A percentile compares a stretch with the other conserved stretches of the same genome.
Conservation (phyloP, 2,888 invertebrate species). For the Pterostichus niger region DNA sequence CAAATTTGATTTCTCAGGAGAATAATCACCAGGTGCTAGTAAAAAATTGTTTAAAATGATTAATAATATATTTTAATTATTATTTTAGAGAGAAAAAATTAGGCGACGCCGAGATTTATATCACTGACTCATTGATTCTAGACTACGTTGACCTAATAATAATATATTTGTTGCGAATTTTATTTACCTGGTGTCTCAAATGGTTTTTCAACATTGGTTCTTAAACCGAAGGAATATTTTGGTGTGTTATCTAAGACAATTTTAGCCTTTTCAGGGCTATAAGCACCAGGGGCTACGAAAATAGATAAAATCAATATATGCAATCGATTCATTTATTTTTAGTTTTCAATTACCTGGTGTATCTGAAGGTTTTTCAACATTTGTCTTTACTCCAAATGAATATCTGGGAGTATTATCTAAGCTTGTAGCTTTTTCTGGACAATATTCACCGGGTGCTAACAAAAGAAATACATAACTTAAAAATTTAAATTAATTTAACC, state of each 20-base stretch:
- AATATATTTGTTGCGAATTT: too few species aligned
- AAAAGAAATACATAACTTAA: neutral
- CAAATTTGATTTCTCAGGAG: slow-evolving; percentile 83
- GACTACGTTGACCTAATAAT: too few species aligned
- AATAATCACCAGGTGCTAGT: slow-evolving; percentile 91
- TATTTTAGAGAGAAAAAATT: too few species aligned
- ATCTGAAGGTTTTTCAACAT: slow-evolving; percentile 80
- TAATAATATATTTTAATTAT: too few species aligned
- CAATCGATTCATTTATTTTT: slow-evolving; percentile 43
- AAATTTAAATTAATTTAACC: slow-evolving; percentile 14
- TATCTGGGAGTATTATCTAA: slow-evolving; percentile 82
- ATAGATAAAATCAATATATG: slow-evolving; percentile 66
- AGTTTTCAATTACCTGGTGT: slow-evolving; percentile 79
- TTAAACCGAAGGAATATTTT: slow-evolving; percentile 85
- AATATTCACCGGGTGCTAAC: slow-evolving; percentile 89
- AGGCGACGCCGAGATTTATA: too few species aligned
- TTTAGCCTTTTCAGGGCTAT: slow-evolving; percentile 85
- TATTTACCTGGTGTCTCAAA: slow-evolving; percentile 43
- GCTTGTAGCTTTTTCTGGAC: slow-evolving; percentile 84
- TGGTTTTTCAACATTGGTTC: slow-evolving; percentile 79
- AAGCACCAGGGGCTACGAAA: slow-evolving; percentile 80
- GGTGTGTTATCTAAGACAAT: slow-evolving; percentile 79
- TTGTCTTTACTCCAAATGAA: slow-evolving; percentile 84
- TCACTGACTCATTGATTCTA: too few species aligned
- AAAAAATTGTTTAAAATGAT: slow-evolving; percentile 9